A percentile compares a stretch with the other conserved stretches of the same genome.
phyloP scores from a whole-genome alignment of 2,113 vertebrate species.

The Sphyrna mokarran region DNA sequence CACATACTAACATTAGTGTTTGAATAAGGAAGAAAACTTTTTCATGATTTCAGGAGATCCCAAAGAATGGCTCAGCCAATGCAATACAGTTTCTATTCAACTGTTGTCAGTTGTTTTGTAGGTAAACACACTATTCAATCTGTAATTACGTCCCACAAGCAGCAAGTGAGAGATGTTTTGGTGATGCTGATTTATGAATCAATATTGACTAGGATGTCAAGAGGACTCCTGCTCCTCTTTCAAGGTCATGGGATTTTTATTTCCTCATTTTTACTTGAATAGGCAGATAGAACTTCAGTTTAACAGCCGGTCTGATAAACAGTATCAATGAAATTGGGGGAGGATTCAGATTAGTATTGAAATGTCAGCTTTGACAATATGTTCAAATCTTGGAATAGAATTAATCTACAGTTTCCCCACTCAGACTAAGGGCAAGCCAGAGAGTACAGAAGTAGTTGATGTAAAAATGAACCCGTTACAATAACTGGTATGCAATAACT shows the following conservation, averaged over 20 bases:
- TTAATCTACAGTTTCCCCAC: background rate
- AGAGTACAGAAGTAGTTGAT: background rate
- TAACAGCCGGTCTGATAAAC: background rate
- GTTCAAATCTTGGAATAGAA: background rate
- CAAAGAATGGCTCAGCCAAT: background rate
- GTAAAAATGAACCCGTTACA: background rate
- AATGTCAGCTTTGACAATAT: background rate
- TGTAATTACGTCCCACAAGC: background rate
- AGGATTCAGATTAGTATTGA: background rate
- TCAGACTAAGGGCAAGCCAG: background rate
- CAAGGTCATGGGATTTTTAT: background rate
- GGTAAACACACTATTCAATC: background rate
- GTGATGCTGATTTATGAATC: background rate
- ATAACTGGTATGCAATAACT: background rate
- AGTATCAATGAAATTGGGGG: background rate
- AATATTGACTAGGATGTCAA: background rate
- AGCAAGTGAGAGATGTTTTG: constrained; percentile 5
- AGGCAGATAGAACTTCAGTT: background rate
- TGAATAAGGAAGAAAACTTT: background rate
- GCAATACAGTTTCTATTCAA: background rate
- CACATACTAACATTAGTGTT: background rate
- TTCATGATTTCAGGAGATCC: background rate
- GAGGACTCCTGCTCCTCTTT: background rate
- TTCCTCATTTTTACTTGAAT: background rate
- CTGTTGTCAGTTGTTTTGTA: background rate